These are phyloP conservation scores for Pseudeuparius sepicola DNA, from an alignment of 2,888 invertebrate species.

Conservation along the genomic window DNA sequence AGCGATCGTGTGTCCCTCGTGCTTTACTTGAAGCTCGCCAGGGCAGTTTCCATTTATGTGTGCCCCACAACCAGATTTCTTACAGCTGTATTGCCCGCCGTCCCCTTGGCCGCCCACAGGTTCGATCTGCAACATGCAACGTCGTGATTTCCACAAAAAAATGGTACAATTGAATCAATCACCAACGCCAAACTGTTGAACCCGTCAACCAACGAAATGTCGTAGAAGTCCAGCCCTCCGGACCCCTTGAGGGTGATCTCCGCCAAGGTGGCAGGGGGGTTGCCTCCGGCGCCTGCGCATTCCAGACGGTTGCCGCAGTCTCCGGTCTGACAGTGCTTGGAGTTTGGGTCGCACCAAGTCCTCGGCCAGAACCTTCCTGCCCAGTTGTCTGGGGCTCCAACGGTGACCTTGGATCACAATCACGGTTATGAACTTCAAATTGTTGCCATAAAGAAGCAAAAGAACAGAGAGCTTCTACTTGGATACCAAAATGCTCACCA, in stretches of 20 bases:
- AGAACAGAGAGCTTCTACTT: too few species aligned
- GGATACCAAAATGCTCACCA: too few species aligned
- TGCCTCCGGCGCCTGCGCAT: conserved; percentile 40
- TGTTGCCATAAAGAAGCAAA: background rate
- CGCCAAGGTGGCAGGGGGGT: conserved; percentile 38
- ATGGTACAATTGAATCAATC: conserved; percentile 21
- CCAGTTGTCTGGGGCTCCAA: conserved; percentile 21
- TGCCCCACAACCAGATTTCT: conserved; percentile 30
- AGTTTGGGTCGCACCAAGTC: conserved; percentile 35
- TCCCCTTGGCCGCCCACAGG: conserved; percentile 28
- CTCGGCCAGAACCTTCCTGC: conserved; percentile 31
- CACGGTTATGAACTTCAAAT: background rate
- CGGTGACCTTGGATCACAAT: conserved; percentile 9
- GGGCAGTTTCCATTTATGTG: conserved; percentile 38
- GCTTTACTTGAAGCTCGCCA: conserved; percentile 28
- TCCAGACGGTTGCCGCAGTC: conserved; percentile 37
- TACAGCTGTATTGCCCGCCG: conserved; percentile 35
- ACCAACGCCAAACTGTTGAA: conserved; percentile 37
- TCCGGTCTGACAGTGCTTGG: conserved; percentile 35
- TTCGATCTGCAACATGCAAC: conserved; percentile 32
- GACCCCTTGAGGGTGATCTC: conserved; percentile 38
- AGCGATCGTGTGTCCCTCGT: conserved; percentile 31
- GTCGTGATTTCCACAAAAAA: too few species aligned
- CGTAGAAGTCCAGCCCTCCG: conserved; percentile 40
- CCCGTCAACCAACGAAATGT: conserved; percentile 43